These are phyloP conservation scores for Tiliqua scincoides DNA, from an alignment of 2,113 vertebrate genomes.

Conservation along the genomic window DNA sequence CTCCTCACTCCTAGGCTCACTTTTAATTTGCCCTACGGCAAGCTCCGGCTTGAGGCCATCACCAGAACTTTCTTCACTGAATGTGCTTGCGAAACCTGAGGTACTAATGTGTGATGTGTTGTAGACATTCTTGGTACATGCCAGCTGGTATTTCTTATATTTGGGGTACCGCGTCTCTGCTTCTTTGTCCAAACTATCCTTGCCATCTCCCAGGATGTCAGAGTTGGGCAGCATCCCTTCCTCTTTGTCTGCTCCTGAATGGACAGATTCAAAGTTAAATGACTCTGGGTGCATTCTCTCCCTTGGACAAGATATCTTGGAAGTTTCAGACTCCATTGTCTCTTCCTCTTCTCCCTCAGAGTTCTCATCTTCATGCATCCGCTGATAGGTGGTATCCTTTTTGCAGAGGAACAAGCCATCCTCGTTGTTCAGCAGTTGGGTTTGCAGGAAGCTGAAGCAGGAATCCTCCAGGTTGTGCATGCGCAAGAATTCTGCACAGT, in stretches of 20 bases:
- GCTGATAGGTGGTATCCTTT: constrained; percentile 82
- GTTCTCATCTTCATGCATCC: constrained; percentile 79
- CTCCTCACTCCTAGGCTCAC: constrained; percentile 86
- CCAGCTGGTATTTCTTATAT: constrained; percentile 99
- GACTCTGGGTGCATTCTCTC: constrained; percentile 79
- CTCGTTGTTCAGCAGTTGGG: constrained; percentile 92
- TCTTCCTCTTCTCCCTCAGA: constrained; percentile 86
- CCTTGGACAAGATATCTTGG: constrained; percentile 83
- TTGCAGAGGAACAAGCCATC: constrained; percentile 89
- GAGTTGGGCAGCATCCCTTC: constrained; percentile 77
- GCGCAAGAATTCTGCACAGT: constrained; percentile 96
- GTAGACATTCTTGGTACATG: constrained; percentile 98
- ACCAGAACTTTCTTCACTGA: constrained; percentile 82
- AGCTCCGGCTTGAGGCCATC: constrained; percentile 80
- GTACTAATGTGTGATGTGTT: constrained; percentile 94
- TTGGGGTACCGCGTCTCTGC: constrained; percentile 90
- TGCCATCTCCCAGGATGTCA: constrained; percentile 76
- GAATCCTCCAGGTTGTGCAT: constrained; percentile 99
- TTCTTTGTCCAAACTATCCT: constrained; percentile 86
- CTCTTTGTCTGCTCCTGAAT: constrained; percentile 79
- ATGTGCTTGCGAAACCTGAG: constrained; percentile 99
- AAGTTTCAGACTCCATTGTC: constrained; percentile 80
- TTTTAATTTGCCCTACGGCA: constrained; percentile 89
- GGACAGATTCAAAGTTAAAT: constrained; percentile 76
- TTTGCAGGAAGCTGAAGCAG: constrained; percentile 98